A percentile compares a stretch with the other conserved stretches of the same genome.
Evolutionary conservation across 2,888 invertebrate species (phyloP).

Genomic region (Ypsolopha sequella): DNA sequence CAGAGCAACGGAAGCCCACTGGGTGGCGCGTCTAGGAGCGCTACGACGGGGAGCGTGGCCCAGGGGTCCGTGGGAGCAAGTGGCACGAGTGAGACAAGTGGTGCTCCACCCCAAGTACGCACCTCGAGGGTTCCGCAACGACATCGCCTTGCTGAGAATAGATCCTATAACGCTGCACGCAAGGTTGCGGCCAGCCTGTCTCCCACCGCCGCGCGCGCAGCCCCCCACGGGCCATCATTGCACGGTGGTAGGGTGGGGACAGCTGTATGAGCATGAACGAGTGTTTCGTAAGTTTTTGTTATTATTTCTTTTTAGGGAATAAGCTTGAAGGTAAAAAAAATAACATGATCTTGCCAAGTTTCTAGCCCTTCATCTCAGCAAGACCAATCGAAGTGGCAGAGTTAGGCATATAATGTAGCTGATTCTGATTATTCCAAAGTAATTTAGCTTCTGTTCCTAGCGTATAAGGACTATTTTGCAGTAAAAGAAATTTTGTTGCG

Average conservation of each 20-base stretch:
- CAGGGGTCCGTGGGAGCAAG: slow-evolving; percentile 81
- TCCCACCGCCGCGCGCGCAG: slow-evolving; percentile 70
- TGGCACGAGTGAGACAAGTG: slow-evolving; percentile 73
- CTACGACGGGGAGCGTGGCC: slow-evolving; percentile 79
- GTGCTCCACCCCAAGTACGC: slow-evolving; percentile 81
- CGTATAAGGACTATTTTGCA: too few relatives aligned
- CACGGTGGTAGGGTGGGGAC: slow-evolving; percentile 87
- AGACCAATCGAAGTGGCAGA: too few relatives aligned
- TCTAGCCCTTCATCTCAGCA: too few relatives aligned
- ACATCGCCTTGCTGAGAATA: slow-evolving; percentile 78
- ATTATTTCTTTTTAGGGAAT: neutral
- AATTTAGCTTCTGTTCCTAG: too few relatives aligned
- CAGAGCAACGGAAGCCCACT: slow-evolving; percentile 80
- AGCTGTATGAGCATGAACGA: slow-evolving; percentile 81
- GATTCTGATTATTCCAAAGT: too few relatives aligned
- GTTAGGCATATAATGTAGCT: too few relatives aligned
- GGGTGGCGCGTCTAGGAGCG: slow-evolving; percentile 85
- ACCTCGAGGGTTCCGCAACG: slow-evolving; percentile 82
- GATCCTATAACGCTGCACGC: slow-evolving; percentile 69
- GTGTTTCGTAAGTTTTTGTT: slow-evolving; percentile 79
- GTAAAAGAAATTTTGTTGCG: too few relatives aligned
- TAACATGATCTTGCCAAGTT: too few relatives aligned
- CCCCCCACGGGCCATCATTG: slow-evolving; percentile 77
- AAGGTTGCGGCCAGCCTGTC: slow-evolving; percentile 54
- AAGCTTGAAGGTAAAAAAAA: too few relatives aligned